Evolutionary conservation across 2,797 vertebrate genomes (phyloP).

Genomic region (Clarias fuscus): DNA sequence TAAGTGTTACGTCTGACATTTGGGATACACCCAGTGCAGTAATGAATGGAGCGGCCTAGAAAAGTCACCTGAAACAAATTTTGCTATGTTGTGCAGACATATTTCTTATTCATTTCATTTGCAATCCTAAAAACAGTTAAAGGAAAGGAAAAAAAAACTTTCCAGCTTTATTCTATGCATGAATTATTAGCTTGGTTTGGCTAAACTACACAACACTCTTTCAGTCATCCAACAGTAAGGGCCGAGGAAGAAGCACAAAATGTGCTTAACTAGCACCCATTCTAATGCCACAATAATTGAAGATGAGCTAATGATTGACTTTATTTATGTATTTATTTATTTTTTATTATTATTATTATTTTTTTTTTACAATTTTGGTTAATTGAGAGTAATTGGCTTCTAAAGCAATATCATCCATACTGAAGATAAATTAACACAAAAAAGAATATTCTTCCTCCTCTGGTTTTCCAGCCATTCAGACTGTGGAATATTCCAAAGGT

Average conservation of each 20-base stretch:
- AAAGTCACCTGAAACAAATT: slow-evolving; percentile 6
- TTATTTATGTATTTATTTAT: neutral
- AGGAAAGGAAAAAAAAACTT: neutral
- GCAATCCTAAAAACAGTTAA: neutral
- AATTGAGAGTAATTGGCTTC: neutral
- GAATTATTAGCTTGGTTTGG: neutral
- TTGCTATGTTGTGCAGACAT: neutral
- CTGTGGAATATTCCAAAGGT: slow-evolving; percentile 2
- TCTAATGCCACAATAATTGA: neutral
- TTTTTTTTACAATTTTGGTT: neutral
- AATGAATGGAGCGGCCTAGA: neutral
- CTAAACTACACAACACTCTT: neutral
- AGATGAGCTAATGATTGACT: neutral
- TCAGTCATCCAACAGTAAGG: neutral
- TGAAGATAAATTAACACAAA: neutral
- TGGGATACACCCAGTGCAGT: neutral
- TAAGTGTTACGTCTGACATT: neutral
- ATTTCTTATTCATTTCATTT: neutral
- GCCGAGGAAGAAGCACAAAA: neutral
- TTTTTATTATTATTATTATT: too few species aligned
- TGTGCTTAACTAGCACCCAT: neutral
- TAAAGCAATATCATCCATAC: neutral
- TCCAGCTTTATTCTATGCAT: neutral
- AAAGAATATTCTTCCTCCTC: neutral
- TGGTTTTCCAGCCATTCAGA: neutral